phyloP scores from a whole-genome alignment of 2,113 vertebrate species.

The Mus spicilegus region DNA sequence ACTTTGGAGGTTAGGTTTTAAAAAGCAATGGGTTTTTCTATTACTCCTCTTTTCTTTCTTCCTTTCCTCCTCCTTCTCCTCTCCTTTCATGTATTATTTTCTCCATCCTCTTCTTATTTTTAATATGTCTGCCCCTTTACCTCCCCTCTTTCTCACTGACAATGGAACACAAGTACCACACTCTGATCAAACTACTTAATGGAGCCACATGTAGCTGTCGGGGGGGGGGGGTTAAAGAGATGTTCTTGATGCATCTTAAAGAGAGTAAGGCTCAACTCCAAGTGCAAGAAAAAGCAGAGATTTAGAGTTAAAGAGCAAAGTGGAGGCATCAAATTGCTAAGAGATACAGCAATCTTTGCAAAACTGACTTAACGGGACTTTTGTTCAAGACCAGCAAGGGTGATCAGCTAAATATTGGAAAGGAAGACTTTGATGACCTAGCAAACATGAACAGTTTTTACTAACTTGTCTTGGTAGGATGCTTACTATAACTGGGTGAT shows the following conservation, averaged over 20 bases:
- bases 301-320: background rate
- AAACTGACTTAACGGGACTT: background rate
- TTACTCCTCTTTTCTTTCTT: background rate
- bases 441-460: background rate
- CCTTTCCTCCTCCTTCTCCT: background rate
- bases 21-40: background rate
- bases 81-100: background rate
- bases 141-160: rapidly evolving
- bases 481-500: background rate
- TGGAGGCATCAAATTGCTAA: background rate
- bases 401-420: background rate
- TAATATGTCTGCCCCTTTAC: background rate
- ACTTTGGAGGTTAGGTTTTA: background rate
- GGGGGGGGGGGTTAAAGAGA: background rate
- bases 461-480: background rate
- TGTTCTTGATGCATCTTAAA: background rate
- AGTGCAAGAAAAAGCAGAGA: background rate
- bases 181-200: background rate
- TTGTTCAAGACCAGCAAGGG: background rate
- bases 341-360: background rate
- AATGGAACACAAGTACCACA: background rate
- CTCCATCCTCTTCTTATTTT: background rate
- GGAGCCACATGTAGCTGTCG: background rate
- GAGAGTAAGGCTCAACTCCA: background rate
- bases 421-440: background rate